A percentile compares a stretch with the other conserved stretches of the same genome.
These are phyloP conservation scores for Nymphalis polychloros DNA, from an alignment of 2,888 invertebrate species.

Conservation along the genomic window DNA sequence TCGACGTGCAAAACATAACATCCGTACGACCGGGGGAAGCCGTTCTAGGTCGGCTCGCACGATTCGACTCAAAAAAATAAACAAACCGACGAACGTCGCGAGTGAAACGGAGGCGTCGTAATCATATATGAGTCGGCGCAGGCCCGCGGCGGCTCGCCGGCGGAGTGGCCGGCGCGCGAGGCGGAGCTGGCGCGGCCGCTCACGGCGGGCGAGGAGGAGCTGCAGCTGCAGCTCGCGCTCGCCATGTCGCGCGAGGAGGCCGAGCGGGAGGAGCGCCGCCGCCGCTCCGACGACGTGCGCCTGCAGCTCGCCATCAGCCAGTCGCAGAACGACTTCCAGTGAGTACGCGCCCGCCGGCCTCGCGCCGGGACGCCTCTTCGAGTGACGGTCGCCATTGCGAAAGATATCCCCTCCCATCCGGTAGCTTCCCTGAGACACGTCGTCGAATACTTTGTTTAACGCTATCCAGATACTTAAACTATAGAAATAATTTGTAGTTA, in stretches of 20 bases:
- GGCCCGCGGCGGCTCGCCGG: slow-evolving; percentile 34
- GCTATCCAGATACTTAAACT: background rate
- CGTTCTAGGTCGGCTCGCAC: no score
- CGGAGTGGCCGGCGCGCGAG: slow-evolving; percentile 42
- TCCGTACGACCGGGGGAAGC: no score
- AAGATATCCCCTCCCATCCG: background rate
- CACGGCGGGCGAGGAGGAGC: slow-evolving; percentile 98
- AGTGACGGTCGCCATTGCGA: background rate
- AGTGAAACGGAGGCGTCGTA: no score
- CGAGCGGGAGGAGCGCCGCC: slow-evolving; percentile 96
- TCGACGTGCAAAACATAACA: no score
- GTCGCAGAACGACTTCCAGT: slow-evolving; percentile 96
- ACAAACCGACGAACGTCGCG: no score
- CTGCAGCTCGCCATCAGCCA: slow-evolving; percentile 97
- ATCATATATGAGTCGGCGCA: no score
- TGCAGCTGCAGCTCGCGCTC: slow-evolving; percentile 98
- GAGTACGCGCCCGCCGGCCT: slow-evolving; percentile 58
- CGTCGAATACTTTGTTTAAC: no score
- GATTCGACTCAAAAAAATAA: no score
- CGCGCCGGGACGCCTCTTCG: no score
- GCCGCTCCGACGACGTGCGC: slow-evolving; percentile 97
- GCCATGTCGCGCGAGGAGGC: slow-evolving; percentile 99
- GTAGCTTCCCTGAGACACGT: no score
- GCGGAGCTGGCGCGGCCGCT: slow-evolving; percentile 95
- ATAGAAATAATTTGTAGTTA: background rate